A percentile compares a stretch with the other conserved stretches of the same genome.
Conservation (phyloP, 2,113 vertebrate genomes). For the Serilophus lunatus region DNA sequence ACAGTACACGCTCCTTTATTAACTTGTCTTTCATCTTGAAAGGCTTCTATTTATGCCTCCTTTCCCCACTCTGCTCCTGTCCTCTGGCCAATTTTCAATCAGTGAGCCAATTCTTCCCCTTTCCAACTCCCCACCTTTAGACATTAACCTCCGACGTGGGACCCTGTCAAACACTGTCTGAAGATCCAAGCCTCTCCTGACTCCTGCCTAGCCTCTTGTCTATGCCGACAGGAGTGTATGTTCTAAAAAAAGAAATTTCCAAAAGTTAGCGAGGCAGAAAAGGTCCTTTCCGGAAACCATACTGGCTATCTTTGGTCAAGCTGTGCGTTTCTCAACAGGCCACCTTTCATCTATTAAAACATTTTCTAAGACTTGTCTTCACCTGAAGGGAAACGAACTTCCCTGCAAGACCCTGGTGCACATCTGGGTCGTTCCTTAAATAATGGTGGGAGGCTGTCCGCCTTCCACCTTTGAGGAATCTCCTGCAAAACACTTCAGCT, state of each 20-base stretch:
- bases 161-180: slow-evolving; percentile 61
- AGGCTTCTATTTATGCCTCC: slow-evolving; percentile 64
- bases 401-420: slow-evolving; percentile 63
- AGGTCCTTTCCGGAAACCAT: slow-evolving; percentile 69
- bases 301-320: slow-evolving; percentile 70
- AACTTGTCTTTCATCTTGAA: slow-evolving; percentile 67
- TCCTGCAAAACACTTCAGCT: slow-evolving; percentile 68
- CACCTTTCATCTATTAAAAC: slow-evolving; percentile 72
- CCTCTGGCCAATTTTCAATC: slow-evolving; percentile 67
- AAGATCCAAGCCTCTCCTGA: slow-evolving; percentile 66
- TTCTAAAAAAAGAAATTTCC: slow-evolving; percentile 69
- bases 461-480: slow-evolving; percentile 69
- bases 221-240: slow-evolving; percentile 54
- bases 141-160: slow-evolving; percentile 59
- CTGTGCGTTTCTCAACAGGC: slow-evolving; percentile 72
- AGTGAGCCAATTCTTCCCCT: slow-evolving; percentile 62
- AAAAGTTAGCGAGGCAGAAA: slow-evolving; percentile 71
- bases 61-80: slow-evolving; percentile 63
- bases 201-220: slow-evolving; percentile 68
- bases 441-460: slow-evolving; percentile 65
- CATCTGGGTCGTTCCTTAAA: slow-evolving; percentile 60
- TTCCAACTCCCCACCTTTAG: slow-evolving; percentile 66
- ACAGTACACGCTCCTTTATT: slow-evolving; percentile 66
- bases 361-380: slow-evolving; percentile 69
- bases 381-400: slow-evolving; percentile 71